phyloP scores from a whole-genome alignment of 2,113 vertebrate genomes.

The Emberiza fucata region DNA sequence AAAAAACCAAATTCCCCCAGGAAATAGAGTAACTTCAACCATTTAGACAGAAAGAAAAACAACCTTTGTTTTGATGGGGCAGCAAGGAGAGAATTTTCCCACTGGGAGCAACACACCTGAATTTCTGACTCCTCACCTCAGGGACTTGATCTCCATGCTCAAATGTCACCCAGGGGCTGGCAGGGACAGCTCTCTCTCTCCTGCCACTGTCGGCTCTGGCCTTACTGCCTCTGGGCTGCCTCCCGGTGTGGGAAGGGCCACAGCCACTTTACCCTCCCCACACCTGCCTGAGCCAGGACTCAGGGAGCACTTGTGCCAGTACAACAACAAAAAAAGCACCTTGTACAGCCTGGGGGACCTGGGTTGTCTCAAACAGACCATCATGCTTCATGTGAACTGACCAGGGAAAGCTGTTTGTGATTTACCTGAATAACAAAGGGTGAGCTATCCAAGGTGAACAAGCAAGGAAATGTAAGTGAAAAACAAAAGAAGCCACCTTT shows the following conservation, averaged over 20 bases:
- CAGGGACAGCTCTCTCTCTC: background rate
- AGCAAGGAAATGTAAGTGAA: background rate
- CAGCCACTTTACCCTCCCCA: background rate
- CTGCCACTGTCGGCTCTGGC: background rate
- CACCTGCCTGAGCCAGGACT: background rate
- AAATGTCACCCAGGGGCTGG: background rate
- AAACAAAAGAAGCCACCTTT: background rate
- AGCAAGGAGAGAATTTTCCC: background rate
- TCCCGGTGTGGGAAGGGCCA: background rate
- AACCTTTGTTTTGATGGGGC: background rate
- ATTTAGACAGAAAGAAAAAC: background rate
- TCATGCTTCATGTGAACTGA: background rate
- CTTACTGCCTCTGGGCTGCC: background rate
- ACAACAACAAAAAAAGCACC: background rate
- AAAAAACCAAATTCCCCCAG: background rate
- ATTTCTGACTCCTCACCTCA: background rate
- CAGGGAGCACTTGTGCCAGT: background rate
- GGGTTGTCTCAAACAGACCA: background rate
- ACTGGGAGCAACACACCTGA: background rate
- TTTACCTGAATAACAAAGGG: background rate
- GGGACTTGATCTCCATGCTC: background rate
- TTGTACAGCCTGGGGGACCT: background rate
- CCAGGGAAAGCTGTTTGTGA: background rate
- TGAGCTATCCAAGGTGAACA: background rate
- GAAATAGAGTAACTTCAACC: background rate